Evolutionary conservation across 2,888 invertebrate genomes (phyloP).

Genomic region (Dynastes grantii): DNA sequence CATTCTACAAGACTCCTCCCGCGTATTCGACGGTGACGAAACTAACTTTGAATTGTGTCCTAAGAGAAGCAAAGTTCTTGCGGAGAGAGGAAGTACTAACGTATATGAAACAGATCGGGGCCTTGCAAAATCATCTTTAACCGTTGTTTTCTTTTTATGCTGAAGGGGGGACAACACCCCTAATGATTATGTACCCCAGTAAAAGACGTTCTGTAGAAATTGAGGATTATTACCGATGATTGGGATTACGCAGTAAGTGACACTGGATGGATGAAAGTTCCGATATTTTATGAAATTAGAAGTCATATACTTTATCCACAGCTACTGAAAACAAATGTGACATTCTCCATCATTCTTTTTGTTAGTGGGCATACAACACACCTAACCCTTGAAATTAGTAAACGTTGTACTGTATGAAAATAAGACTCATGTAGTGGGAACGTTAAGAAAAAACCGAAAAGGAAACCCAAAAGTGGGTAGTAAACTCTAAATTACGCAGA

Average conservation of each 20-base stretch:
- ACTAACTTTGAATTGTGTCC: constrained; percentile 59
- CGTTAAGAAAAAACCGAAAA: too few relatives aligned
- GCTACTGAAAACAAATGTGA: background rate
- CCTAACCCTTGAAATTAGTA: background rate
- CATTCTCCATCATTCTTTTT: background rate
- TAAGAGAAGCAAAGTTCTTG: constrained; percentile 36
- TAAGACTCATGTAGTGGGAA: too few relatives aligned
- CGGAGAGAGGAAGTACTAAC: constrained; percentile 45
- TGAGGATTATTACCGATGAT: background rate
- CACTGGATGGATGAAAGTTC: background rate
- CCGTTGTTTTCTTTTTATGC: constrained; percentile 20
- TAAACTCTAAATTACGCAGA: too few relatives aligned
- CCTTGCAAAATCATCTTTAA: background rate
- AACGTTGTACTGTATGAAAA: too few relatives aligned
- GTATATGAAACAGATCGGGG: background rate
- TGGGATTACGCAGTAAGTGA: background rate
- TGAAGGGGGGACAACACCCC: background rate
- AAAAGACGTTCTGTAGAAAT: background rate
- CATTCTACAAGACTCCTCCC: constrained; percentile 51
- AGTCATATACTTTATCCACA: background rate
- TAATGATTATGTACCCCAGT: constrained; percentile 1
- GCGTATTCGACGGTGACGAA: constrained; percentile 61
- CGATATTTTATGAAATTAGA: background rate
- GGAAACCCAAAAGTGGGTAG: too few relatives aligned
- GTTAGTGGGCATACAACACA: background rate